Conservation (phyloP, 2,888 invertebrate genomes). For the Sylvicola cinctus region DNA sequence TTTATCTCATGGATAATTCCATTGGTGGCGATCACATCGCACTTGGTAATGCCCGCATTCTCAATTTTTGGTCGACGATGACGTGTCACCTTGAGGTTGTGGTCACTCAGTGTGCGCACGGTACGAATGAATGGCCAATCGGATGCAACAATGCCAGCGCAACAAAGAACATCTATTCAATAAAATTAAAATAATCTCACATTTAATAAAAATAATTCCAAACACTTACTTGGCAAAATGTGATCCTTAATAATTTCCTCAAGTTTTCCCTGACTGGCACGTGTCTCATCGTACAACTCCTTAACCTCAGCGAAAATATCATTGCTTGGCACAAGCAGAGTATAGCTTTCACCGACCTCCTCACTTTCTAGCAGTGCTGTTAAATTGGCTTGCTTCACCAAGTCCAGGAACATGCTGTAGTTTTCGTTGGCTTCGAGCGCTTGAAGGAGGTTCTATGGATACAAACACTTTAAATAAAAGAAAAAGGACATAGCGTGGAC, state of each 20-base stretch:
- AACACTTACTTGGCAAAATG: slow-evolving; percentile 10
- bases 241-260: slow-evolving; percentile 20
- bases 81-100: slow-evolving; percentile 20
- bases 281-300: slow-evolving; percentile 13
- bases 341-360: slow-evolving; percentile 14
- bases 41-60: slow-evolving; percentile 25
- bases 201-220: background rate
- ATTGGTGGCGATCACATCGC: slow-evolving; percentile 22
- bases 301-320: slow-evolving; percentile 23
- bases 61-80: slow-evolving; percentile 25
- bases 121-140: slow-evolving; percentile 26
- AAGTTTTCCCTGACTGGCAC: slow-evolving; percentile 13
- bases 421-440: slow-evolving; percentile 18
- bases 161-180: slow-evolving; percentile 22
- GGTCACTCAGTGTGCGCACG: slow-evolving; percentile 20
- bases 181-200: background rate
- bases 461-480: background rate
- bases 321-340: slow-evolving; percentile 23
- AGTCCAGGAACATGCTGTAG: slow-evolving; percentile 22
- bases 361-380: slow-evolving; percentile 17
- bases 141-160: slow-evolving; percentile 24
- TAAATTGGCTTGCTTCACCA: slow-evolving; percentile 20
- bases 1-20: slow-evolving; percentile 25
- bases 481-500: no score
- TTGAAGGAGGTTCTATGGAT: slow-evolving; percentile 16